Conservation (phyloP, 2,113 vertebrate species). For the Pao palembangensis region DNA sequence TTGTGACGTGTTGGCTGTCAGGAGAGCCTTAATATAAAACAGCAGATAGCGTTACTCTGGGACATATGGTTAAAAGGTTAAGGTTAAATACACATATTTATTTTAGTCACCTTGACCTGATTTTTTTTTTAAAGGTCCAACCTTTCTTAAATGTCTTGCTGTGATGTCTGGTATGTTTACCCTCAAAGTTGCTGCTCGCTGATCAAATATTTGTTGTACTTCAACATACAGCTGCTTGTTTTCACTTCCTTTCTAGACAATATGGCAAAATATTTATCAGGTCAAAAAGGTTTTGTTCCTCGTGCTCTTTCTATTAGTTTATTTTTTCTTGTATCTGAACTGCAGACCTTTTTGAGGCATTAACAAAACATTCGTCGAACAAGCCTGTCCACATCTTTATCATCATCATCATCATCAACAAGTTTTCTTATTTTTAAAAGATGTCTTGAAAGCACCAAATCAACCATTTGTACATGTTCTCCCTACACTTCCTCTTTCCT, state of each 20-base stretch:
- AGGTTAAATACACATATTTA: constrained; percentile 33
- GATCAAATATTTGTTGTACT: constrained; percentile 3
- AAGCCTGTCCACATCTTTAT: no score
- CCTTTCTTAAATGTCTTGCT: not conserved
- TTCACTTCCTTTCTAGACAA: constrained; percentile 46
- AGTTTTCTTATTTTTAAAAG: no score
- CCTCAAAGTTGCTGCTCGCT: no score
- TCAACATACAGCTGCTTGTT: constrained; percentile 21
- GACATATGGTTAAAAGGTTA: constrained; percentile 27
- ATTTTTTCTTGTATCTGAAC: not conserved
- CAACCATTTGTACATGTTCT: no score
- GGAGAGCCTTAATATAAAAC: constrained; percentile 1
- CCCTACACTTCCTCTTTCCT: no score
- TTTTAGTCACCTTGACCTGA: constrained; percentile 26
- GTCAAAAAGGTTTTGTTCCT: not conserved
- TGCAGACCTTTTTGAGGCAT: not conserved
- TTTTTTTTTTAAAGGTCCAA: constrained; percentile 1
- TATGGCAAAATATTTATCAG: constrained; percentile 5
- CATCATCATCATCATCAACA: no score
- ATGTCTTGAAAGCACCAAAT: no score
- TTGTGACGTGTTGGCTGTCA: constrained; percentile 14
- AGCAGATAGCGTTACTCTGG: not conserved
- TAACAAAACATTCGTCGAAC: no score
- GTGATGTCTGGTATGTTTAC: no score
- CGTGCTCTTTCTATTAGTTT: not conserved